Evolutionary conservation across 1,140 invertebrate genomes (phyloP).

Genomic region (Papilio aristodemus): DNA sequence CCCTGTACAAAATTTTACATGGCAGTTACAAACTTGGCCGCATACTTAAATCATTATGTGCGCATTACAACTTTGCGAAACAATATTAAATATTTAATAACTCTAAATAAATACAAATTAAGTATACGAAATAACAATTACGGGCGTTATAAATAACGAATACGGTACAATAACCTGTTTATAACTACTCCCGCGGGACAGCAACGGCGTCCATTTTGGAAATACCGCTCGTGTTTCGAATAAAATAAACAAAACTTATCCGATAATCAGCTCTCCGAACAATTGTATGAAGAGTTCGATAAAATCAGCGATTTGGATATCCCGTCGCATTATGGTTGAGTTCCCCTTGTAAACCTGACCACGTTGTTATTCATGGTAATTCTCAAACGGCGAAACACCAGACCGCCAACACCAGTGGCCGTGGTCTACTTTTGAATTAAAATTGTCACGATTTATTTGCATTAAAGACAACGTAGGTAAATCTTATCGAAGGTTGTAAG

Average conservation of each 20-base stretch:
- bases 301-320: too few species aligned
- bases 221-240: not conserved
- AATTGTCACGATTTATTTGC: not conserved
- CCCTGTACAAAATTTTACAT: too few species aligned
- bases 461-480: not conserved
- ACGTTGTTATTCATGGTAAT: too few species aligned
- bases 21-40: too few species aligned
- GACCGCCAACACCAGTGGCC: too few species aligned
- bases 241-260: not conserved
- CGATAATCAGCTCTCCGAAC: not conserved
- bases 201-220: not conserved
- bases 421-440: too few species aligned
- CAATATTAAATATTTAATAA: not conserved
- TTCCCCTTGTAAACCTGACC: too few species aligned
- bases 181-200: not conserved
- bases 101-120: conserved; percentile 10
- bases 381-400: too few species aligned
- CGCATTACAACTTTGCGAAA: too few species aligned
- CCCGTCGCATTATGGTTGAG: too few species aligned
- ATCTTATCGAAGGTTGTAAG: not conserved
- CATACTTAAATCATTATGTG: too few species aligned
- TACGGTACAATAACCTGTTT: not conserved
- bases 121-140: conserved; percentile 11
- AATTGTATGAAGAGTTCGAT: too few species aligned
- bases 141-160: conserved; percentile 1